Base-by-base conservation (phyloP, 2,113 vertebrate genomes). In the Rafetus swinhoei region DNA sequence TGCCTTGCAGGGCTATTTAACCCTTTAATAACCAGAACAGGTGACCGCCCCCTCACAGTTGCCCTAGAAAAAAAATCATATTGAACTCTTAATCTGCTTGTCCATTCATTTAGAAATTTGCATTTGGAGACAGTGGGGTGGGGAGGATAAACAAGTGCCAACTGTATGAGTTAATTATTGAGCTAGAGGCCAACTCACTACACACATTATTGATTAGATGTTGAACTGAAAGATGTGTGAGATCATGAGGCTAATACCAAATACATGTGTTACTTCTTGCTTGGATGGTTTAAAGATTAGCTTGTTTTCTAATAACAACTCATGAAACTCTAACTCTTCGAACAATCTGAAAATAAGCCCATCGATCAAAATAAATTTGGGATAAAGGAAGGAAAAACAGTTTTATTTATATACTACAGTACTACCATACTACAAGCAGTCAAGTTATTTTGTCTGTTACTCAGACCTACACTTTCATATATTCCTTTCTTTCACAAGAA, bases 401-500 rank as follows among this genome's bases (percentile, higher is more conserved):
- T 56, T 81, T 5, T 79, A 91, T 92, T 92, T 92, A 16, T 85
- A 24, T 0, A 2, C 11, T 85, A 4, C 39, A 39, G 39, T 39
- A 24, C 11, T 74, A 53, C 88, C 88, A 9, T 27, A 27, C 59
- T 27, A 88, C 0, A 0, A 88, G 57, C 50, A 92, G 62, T 92
- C 54, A 25, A 50, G 12, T 27, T 90, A 95, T 89, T 95, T 85
- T 86, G 59, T 89, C 87, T 21, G 53, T 93, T 95, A 91, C 0
- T 11, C 94, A 93, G 85, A 54, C 22, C 55, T 1, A 4, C 35
- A 16, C 82, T 93, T 95, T 92, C 81, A 91, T 80, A 62, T 91
- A 19, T 45, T 72, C 87, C 90, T 95, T 93, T 79, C 96, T 94
- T 95, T 72, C 94, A 93, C 80, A 82, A 85, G 82, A 93, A 93